phyloP scores from a whole-genome alignment of 2,888 invertebrate genomes.

The Cryptus armator region DNA sequence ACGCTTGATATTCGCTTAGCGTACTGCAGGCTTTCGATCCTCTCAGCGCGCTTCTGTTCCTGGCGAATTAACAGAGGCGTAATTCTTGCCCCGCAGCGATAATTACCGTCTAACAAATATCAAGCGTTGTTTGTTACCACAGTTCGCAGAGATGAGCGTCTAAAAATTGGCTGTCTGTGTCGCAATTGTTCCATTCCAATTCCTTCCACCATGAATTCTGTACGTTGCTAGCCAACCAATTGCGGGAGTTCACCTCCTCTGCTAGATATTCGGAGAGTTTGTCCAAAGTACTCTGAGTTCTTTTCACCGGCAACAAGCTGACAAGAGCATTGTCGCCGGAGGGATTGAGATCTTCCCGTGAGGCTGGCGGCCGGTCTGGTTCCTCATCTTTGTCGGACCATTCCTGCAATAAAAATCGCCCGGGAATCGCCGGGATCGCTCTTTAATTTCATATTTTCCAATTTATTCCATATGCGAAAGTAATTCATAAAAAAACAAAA shows the following conservation, averaged over 20 bases:
- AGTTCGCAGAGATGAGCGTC: slow-evolving; percentile 84
- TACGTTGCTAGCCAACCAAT: slow-evolving; percentile 81
- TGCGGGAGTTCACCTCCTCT: slow-evolving; percentile 76
- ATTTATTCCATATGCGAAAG: neutral
- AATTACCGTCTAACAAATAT: neutral
- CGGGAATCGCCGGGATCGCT: no score
- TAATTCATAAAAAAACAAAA: no score
- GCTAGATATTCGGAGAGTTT: slow-evolving; percentile 71
- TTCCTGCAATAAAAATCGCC: slow-evolving; percentile 71
- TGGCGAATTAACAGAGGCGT: slow-evolving; percentile 55
- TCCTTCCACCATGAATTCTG: slow-evolving; percentile 86
- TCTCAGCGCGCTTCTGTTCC: slow-evolving; percentile 75
- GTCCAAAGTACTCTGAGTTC: slow-evolving; percentile 58
- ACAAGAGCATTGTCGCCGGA: neutral
- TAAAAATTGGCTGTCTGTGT: slow-evolving; percentile 79
- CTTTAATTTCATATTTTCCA: neutral
- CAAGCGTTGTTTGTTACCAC: slow-evolving; percentile 79
- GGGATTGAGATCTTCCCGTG: slow-evolving; percentile 13
- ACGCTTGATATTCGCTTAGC: slow-evolving; percentile 81
- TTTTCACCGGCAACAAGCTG: slow-evolving; percentile 41
- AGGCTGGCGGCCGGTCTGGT: neutral
- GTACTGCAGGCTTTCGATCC: slow-evolving; percentile 74
- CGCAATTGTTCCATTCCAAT: slow-evolving; percentile 77
- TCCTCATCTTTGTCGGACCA: slow-evolving; percentile 81
- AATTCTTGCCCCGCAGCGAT: neutral